Base-by-base conservation (phyloP, 2,888 invertebrate species). In the Pocota personata region DNA sequence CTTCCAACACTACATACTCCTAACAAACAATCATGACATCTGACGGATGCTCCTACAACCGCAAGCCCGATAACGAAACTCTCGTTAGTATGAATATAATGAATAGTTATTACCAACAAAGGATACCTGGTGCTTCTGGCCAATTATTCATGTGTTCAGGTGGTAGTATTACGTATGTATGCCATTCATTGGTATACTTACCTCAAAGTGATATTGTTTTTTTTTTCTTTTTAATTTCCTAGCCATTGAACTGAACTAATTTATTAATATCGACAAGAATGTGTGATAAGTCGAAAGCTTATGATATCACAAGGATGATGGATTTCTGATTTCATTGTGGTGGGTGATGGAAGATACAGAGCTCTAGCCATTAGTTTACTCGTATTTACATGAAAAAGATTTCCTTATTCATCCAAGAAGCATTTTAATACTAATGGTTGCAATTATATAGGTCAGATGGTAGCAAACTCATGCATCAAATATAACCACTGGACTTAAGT, bases 341-440 rank as follows among this genome's bases (percentile, higher is more conserved):
- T n/a, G n/a, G n/a, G 35, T 35, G 35, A 35, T 10, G 35, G 8
- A 3, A 14, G 40, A 14, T 14, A 32, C 40, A 6, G 6, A n/a
- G 14, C n/a, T n/a, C 3, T 0, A 3, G 19, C 4, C 48, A 48
- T 21, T 48, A 48, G 48, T 21, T 43, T 43, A 4, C 2, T 16
- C 43, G n/a, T n/a, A n/a, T n/a, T n/a, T n/a, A n/a, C n/a, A n/a
- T n/a, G n/a, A n/a, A n/a, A n/a, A n/a, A n/a, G n/a, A n/a, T n/a
- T 37, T 4, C n/a, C 14, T 32, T n/a, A n/a, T 21, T n/a, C 16
- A 7, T 1, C n/a, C 24, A 46, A 2, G 19, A 12, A 32, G 32
- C 64, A 7, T 48, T 64, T 30, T 10, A 46, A 32, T 32, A 48
- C 64, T 64, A 64, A 64, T 64, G 64, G 46, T 27, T 32, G 64